Conservation (phyloP, 2,113 vertebrate species). For the Telmatochromis brichardi region DNA sequence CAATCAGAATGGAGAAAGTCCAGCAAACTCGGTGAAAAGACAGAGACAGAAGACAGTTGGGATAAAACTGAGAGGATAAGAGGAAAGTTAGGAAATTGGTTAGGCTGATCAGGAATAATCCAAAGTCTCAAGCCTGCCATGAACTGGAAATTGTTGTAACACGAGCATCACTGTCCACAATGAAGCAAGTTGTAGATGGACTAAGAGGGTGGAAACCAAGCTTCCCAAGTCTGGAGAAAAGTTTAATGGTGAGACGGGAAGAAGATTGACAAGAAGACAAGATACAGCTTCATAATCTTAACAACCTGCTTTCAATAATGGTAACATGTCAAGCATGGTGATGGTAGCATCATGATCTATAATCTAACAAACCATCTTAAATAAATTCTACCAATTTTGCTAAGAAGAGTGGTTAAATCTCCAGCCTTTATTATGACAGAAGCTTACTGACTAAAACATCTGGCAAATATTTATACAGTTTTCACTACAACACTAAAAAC, state of each 20-base stretch:
- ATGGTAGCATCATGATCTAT: not conserved
- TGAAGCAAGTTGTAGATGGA: not conserved
- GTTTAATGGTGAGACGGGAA: fast-evolving
- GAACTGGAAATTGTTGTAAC: not conserved
- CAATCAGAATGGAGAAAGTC: not conserved
- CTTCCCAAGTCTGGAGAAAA: not conserved
- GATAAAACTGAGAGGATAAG: not conserved
- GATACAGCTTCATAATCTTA: not conserved
- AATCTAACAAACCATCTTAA: not conserved
- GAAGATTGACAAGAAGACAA: not conserved
- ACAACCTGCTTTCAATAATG: fast-evolving
- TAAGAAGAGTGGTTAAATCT: not conserved
- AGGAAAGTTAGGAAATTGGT: not conserved
- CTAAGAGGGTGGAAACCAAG: not conserved
- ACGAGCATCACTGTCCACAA: not conserved
- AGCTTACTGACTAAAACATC: not conserved
- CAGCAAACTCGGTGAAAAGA: not conserved
- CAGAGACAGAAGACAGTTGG: not conserved
- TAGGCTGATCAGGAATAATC: not conserved
- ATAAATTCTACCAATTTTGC: not conserved
- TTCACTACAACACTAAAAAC: not conserved
- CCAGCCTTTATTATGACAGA: not conserved
- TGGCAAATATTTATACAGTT: not conserved
- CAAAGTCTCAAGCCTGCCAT: not conserved
- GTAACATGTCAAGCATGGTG: not conserved